Base-by-base conservation (phyloP, 2,888 invertebrate species). In the Macaria notata region DNA sequence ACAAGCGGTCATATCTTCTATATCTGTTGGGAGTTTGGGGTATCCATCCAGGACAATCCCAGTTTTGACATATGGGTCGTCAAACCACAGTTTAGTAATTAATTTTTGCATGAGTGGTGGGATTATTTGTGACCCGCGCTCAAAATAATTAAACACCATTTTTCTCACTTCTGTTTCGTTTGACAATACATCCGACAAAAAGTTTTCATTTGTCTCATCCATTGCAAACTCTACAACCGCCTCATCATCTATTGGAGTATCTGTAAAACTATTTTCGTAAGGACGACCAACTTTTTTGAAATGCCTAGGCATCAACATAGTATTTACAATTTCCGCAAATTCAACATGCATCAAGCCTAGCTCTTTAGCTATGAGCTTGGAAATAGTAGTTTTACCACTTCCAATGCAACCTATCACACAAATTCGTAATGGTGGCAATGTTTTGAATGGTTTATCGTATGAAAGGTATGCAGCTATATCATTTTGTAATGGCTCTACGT, bases 11-110 rank as follows among this genome's bases (percentile, higher is more conserved):
- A 94, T 93, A 42, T 89, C 84, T 62, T 93, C 86, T 3, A 93
- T 73, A 74, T 94, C 94, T 49, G 81, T 78, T 4, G 88, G 75
- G 57, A 92, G 76, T 73, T 86, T 92, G 6, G 95, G 95, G 80
- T 93, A 94, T 51, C 93, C 93, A 74, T 94, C 94, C 42, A 95
- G 73, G 43, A 94, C 83, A 71, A 94, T 86, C 4, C 94, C 94
- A 19, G 77, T 80, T 4, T 74, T 69, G 29, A 75, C 78, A 70
- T 84, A 92, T 0, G 94, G 93, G 49, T 88, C 75, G 49, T 89
- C 73, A 69, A 91, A 92, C 94, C 94, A 94, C 33, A 92, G 78
- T 36, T 78, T 83, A 31, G 76, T 77, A 36, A 93, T 68, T 39
- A 93, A 65, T 65, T 84, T 84, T 56, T 86, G 82, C 66, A 93